Conservation (phyloP, 2,888 invertebrate genomes). For the Celastrina argiolus region DNA sequence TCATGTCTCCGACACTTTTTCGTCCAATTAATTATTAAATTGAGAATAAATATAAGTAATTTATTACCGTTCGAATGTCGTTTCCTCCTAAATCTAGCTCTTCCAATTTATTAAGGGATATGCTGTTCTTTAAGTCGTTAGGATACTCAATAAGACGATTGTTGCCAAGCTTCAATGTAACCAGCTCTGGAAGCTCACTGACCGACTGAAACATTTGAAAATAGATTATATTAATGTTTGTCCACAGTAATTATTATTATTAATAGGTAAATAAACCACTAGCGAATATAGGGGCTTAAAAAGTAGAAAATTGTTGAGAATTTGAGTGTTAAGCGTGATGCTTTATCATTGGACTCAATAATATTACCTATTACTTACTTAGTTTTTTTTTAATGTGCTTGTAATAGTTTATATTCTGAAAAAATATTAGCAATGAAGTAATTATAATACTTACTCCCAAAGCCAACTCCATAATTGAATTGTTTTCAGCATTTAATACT, state of each 20-base stretch:
- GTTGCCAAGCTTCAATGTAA: slow-evolving; percentile 54
- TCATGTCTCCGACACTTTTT: too few relatives aligned
- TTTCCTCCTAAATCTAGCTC: slow-evolving; percentile 70
- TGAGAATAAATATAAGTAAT: neutral
- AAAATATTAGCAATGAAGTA: neutral
- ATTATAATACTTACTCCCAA: slow-evolving; percentile 54
- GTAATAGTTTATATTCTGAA: neutral
- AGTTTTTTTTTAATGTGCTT: too few relatives aligned
- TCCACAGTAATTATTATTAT: too few relatives aligned
- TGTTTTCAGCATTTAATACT: slow-evolving; percentile 56
- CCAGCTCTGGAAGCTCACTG: slow-evolving; percentile 59
- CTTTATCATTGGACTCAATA: too few relatives aligned
- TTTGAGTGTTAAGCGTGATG: too few relatives aligned
- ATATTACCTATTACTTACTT: too few relatives aligned
- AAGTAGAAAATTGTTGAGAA: too few relatives aligned
- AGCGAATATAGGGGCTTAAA: too few relatives aligned
- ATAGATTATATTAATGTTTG: neutral
- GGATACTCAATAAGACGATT: slow-evolving; percentile 66
- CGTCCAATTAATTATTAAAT: neutral
- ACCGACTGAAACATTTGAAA: slow-evolving; percentile 56
- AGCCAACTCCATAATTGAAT: slow-evolving; percentile 56
- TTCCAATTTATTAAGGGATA: slow-evolving; percentile 54
- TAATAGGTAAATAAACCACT: too few relatives aligned
- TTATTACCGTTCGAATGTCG: slow-evolving; percentile 62
- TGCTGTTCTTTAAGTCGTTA: slow-evolving; percentile 62